Conservation (phyloP, 1,140 invertebrate species). For the Radopholus similis region DNA sequence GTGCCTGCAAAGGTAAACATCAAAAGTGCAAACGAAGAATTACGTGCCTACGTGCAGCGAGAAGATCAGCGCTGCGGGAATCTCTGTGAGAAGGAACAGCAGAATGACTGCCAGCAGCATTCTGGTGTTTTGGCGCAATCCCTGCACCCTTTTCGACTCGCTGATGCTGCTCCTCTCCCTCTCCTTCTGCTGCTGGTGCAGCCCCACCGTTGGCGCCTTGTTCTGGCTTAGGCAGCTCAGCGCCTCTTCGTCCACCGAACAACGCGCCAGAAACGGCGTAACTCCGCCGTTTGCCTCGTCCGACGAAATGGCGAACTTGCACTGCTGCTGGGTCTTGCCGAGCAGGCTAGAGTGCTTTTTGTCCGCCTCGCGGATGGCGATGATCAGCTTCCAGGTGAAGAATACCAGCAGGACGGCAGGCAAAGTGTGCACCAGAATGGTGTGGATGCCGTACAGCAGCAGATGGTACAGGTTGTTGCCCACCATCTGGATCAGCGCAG, state of each 20-base stretch:
- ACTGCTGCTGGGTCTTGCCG: conserved; percentile 35
- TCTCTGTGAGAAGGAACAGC: conserved; percentile 53
- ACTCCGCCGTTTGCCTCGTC: not conserved
- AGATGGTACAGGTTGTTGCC: conserved; percentile 55
- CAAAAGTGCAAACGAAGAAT: too few species aligned
- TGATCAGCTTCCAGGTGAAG: conserved; percentile 56
- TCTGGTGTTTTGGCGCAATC: conserved; percentile 48
- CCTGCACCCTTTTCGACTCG: conserved; percentile 53
- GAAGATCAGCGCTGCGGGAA: conserved; percentile 55
- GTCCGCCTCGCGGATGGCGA: conserved; percentile 52
- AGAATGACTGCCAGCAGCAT: conserved; percentile 56
- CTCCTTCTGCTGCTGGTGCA: not conserved
- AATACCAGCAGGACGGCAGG: conserved; percentile 54
- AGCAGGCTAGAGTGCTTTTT: conserved; percentile 49
- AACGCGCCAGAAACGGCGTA: not conserved
- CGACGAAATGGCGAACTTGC: conserved; percentile 6
- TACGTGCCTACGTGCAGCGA: conserved; percentile 50
- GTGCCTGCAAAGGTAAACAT: too few species aligned
- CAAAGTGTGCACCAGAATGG: conserved; percentile 50
- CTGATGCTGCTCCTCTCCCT: conserved; percentile 32
- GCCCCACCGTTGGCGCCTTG: not conserved
- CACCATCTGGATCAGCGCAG: conserved; percentile 38
- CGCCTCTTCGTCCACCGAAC: not conserved
- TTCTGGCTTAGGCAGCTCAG: not conserved
- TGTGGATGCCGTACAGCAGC: conserved; percentile 48